phyloP scores from a whole-genome alignment of 2,113 vertebrate genomes.

The Dipodomys merriami region DNA sequence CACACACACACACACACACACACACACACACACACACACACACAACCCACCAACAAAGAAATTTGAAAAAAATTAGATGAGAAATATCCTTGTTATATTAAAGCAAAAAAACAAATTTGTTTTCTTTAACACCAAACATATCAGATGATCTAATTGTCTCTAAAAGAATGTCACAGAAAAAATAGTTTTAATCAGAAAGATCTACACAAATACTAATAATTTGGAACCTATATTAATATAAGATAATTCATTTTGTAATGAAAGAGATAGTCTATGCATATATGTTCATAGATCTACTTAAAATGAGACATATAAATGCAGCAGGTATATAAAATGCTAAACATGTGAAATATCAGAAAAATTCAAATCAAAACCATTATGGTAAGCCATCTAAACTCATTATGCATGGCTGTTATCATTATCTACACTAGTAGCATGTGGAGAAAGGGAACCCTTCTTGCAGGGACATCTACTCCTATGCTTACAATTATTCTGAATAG shows the following conservation, averaged over 20 bases:
- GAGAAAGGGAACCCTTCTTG: background rate
- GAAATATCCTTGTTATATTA: conserved; percentile 71
- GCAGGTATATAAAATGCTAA: background rate
- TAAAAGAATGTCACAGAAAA: background rate
- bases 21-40: too few species aligned
- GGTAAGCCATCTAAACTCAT: background rate
- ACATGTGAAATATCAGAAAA: background rate
- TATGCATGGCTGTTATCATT: background rate
- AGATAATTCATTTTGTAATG: conserved; percentile 9
- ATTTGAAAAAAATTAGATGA: background rate
- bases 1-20: too few species aligned
- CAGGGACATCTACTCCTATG: too few species aligned
- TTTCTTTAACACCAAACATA: conserved; percentile 65
- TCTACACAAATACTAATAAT: background rate
- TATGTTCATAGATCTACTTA: too few species aligned
- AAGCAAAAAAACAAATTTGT: conserved; percentile 58
- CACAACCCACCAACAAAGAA: background rate
- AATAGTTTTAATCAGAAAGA: conserved; percentile 40
- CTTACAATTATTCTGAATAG: background rate
- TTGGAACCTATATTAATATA: conserved; percentile 55
- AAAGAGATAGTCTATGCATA: background rate
- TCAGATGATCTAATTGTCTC: conserved; percentile 58
- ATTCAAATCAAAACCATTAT: background rate
- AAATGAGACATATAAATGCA: background rate
- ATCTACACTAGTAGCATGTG: background rate